These are phyloP conservation scores for Lycaena phlaeas DNA, from an alignment of 2,888 invertebrate species.

Conservation along the genomic window DNA sequence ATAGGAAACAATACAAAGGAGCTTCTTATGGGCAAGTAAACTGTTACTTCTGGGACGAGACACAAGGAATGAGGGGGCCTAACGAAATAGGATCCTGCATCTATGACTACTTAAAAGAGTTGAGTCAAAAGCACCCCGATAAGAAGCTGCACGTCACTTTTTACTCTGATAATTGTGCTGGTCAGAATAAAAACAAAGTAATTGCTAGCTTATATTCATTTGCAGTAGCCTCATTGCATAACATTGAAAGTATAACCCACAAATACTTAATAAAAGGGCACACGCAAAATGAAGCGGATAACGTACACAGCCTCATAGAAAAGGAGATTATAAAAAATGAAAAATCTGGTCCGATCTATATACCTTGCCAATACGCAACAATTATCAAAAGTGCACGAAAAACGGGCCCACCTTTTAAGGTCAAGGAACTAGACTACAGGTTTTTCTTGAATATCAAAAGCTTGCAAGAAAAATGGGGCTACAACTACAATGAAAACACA, in stretches of 20 bases:
- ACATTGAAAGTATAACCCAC: constrained; percentile 16
- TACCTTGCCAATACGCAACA: constrained; percentile 15
- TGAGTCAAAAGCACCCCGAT: background rate
- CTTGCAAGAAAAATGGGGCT: constrained; percentile 14
- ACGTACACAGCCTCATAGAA: constrained; percentile 16
- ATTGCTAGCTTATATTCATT: constrained; percentile 2
- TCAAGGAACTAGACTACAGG: constrained; percentile 16
- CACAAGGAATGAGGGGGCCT: too few species aligned
- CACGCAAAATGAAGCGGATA: constrained; percentile 9
- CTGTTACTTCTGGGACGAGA: constrained; percentile 21
- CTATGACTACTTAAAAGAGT: constrained; percentile 10
- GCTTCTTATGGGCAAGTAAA: constrained; percentile 8
- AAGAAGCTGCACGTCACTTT: background rate
- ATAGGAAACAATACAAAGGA: constrained; percentile 6
- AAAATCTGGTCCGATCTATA: constrained; percentile 15
- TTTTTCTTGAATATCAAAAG: constrained; percentile 21
- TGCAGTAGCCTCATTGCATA: constrained; percentile 10
- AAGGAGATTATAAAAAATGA: constrained; percentile 15
- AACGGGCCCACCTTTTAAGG: constrained; percentile 19
- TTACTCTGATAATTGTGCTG: background rate
- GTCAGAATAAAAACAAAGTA: constrained; percentile 1
- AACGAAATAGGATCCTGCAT: constrained; percentile 17
- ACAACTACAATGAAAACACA: constrained; percentile 12
- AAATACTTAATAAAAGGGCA: constrained; percentile 16
- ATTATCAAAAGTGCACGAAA: constrained; percentile 21